Evolutionary conservation across 2,888 invertebrate genomes (phyloP), one percentile per base, ranked within the genome.

Genomic region (Tetrapedia diversipes): DNA sequence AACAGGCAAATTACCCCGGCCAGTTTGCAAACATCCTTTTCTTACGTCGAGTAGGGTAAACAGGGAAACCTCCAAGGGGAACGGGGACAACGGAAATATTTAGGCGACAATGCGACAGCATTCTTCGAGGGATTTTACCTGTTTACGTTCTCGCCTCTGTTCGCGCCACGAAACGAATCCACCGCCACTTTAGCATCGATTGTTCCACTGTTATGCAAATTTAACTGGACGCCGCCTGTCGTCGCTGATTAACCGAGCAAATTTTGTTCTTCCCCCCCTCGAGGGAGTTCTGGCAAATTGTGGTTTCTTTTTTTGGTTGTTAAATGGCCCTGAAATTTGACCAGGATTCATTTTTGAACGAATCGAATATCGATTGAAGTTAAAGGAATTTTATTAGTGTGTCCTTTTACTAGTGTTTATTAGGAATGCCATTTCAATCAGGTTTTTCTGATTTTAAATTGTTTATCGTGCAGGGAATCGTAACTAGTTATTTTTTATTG

Each of bases 21-120:
- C 70, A 66, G 83, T 83, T 83, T 83, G 75, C 80, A 84, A 83
- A 82, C 83, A 83, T 68, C 56, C 68, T 53, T 65, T 60, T 53
- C 32, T 49, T 27, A 49, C 69, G 60, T 68, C 65, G 68, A 61
- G 56, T 27, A 53, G 57, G 59, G 49, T 16, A 49, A 51, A 68
- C 56, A 57, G 64, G 67, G 60, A 67, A 64, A 63, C 34, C 39
- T 47, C 60, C 11, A 29, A 27, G 29, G 56, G 49, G 65, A 24
- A 49, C 54, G 68, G 34, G 22, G 37, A 45, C 63, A 60, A 63
- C 45, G 34, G 37, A 80, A 82, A 77, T 82, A 82, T 82, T n/a
- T 73, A 34, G 51, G 14, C 60, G 14, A 83, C 80, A 76, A 68
- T 82, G 63, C 32, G 32, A 56, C 49, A 41, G 54, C 69, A 65